Conservation (phyloP, 2,888 invertebrate species). For the Pheosia tremula region DNA sequence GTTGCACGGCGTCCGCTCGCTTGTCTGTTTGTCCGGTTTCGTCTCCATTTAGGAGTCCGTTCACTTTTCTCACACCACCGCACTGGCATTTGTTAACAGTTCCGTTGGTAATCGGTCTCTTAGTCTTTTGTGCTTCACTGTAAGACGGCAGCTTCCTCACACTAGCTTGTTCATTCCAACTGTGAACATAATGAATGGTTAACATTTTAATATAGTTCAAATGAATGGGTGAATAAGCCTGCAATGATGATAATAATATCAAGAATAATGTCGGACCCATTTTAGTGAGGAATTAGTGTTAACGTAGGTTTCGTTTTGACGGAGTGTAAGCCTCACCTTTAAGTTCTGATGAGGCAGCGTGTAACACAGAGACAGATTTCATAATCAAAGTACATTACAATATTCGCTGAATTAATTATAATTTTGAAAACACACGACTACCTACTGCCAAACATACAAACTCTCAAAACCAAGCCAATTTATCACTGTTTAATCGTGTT, state of each 20-base stretch:
- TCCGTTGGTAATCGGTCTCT: slow-evolving; percentile 75
- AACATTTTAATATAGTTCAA: slow-evolving; percentile 9
- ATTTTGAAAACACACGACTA: slow-evolving; percentile 39
- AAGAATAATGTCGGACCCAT: background rate
- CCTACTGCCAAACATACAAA: slow-evolving; percentile 46
- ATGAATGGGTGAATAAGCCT: background rate
- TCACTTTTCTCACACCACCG: slow-evolving; percentile 74
- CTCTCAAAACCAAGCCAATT: slow-evolving; percentile 46
- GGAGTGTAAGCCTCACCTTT: slow-evolving; percentile 70
- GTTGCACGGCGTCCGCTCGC: slow-evolving; percentile 60
- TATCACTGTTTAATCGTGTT: slow-evolving; percentile 38
- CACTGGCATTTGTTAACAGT: slow-evolving; percentile 75
- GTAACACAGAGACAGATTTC: slow-evolving; percentile 78
- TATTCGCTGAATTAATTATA: slow-evolving; percentile 17
- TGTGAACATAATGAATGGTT: slow-evolving; percentile 41
- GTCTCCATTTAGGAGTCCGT: slow-evolving; percentile 60
- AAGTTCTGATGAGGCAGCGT: slow-evolving; percentile 81
- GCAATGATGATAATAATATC: no score
- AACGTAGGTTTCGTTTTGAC: slow-evolving; percentile 20
- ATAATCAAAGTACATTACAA: slow-evolving; percentile 66
- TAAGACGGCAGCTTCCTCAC: slow-evolving; percentile 80
- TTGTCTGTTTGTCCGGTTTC: slow-evolving; percentile 56
- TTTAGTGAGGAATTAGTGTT: slow-evolving; percentile 7
- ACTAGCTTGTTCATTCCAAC: slow-evolving; percentile 84
- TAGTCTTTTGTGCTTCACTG: slow-evolving; percentile 83